Percentiles rank a stretch among this genome's conserved stretches.
These are phyloP conservation scores for Heterocephalus glaber DNA, from an alignment of 2,113 vertebrate species.

Conservation along the genomic window DNA sequence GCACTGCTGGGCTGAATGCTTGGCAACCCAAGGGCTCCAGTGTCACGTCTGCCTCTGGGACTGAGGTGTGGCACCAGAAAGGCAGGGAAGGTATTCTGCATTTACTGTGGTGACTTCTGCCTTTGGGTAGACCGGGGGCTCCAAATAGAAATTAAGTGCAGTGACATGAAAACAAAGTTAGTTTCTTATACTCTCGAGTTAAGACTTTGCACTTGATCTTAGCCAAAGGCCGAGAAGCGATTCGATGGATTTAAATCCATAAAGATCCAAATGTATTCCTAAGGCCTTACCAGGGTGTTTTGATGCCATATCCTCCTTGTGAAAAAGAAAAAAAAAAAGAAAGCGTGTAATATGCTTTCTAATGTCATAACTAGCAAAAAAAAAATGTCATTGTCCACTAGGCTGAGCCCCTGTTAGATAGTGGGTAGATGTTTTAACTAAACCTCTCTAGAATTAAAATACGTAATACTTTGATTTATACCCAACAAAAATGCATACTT, in stretches of 20 bases:
- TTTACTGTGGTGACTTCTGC: not conserved
- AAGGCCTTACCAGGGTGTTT: not conserved
- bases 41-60: not conserved
- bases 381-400: not conserved
- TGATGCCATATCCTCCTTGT: not conserved
- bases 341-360: not conserved
- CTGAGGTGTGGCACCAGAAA: not conserved
- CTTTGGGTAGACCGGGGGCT: not conserved
- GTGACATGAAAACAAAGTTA: not conserved
- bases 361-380: not conserved
- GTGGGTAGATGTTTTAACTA: not conserved
- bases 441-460: not conserved
- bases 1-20: not conserved
- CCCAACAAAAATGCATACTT: not conserved
- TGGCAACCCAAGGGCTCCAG: not conserved
- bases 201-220: not conserved
- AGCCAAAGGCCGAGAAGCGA: too few species aligned
- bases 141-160: not conserved
- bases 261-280: constrained; percentile 8
- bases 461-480: not conserved
- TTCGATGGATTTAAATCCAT: not conserved
- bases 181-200: not conserved
- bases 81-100: not conserved
- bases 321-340: not conserved
- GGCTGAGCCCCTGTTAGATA: not conserved